Percentiles rank a stretch among this genome's conserved stretches.
Evolutionary conservation across 1,140 invertebrate genomes (phyloP).

Genomic region (Aphis craccivora): DNA sequence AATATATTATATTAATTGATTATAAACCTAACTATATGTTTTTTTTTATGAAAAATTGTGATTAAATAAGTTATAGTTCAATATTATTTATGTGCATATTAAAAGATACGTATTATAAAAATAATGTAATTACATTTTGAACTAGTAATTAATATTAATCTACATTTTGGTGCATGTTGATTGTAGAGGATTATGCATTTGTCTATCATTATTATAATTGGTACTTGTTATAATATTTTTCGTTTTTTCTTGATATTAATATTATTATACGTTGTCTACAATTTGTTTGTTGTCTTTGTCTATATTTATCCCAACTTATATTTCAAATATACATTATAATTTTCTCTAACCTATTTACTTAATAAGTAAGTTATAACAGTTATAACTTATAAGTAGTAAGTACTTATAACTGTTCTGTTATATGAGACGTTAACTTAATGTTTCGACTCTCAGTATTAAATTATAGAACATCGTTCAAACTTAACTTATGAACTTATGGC

Average conservation of each 20-base stretch:
- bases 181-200: background rate
- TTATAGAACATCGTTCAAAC: background rate
- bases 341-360: background rate
- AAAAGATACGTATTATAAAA: background rate
- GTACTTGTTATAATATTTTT: background rate
- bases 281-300: background rate
- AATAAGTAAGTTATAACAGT: background rate
- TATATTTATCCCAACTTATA: background rate
- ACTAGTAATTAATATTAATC: background rate
- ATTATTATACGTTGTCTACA: background rate
- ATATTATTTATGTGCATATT: background rate
- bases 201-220: constrained; percentile 3
- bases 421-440: background rate
- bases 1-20: background rate
- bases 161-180: background rate
- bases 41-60: background rate
- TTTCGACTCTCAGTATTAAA: background rate
- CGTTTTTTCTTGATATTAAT: background rate
- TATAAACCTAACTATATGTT: background rate
- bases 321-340: background rate
- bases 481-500: background rate
- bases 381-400: background rate
- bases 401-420: background rate
- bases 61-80: background rate
- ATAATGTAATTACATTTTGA: background rate